phyloP scores from a whole-genome alignment of 2,113 vertebrate genomes.

The Mellivora capensis region DNA sequence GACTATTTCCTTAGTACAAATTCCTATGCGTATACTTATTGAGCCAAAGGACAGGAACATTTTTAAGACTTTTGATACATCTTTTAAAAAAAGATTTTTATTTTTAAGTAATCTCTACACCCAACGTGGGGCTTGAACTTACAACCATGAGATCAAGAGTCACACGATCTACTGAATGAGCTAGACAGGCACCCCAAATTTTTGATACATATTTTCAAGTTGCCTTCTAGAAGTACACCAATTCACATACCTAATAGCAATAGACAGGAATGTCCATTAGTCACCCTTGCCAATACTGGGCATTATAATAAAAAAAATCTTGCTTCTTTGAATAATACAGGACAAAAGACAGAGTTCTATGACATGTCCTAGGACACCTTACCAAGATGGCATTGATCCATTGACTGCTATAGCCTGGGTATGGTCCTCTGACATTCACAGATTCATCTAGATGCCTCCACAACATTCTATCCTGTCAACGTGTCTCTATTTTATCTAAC shows the following conservation, averaged over 20 bases:
- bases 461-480: background rate
- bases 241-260: background rate
- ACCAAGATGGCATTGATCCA: background rate
- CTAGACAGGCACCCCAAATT: background rate
- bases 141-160: background rate
- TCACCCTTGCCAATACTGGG: background rate
- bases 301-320: background rate
- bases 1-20: conserved; percentile 22
- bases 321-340: conserved; percentile 39
- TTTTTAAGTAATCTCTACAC: background rate
- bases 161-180: background rate
- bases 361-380: background rate
- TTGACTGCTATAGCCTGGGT: background rate
- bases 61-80: conserved; percentile 19
- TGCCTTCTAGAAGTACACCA: conserved; percentile 22
- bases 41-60: background rate
- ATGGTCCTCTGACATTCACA: background rate
- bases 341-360: conserved; percentile 1
- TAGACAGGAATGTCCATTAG: background rate
- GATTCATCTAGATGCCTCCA: conserved; percentile 17
- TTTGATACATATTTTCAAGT: conserved; percentile 33
- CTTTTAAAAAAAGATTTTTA: background rate
- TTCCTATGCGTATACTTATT: background rate
- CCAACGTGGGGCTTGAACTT: background rate
- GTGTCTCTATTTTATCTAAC: conserved; percentile 34